Evolutionary conservation across 2,113 vertebrate genomes (phyloP).

Genomic region (Heloderma charlesbogerti): DNA sequence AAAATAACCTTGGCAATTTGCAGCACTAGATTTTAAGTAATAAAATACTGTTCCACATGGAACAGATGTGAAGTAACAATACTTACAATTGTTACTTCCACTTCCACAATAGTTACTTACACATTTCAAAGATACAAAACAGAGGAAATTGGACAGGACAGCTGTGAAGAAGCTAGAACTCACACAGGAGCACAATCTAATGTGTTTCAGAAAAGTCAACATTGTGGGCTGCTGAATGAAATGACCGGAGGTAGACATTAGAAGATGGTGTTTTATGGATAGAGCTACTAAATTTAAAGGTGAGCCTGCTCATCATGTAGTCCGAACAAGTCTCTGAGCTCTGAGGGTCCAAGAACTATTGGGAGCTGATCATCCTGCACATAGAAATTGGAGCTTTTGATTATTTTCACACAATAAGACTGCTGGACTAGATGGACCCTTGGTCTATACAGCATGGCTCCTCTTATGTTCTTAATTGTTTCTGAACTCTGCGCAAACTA

Average conservation of each 20-base stretch:
- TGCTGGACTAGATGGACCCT: too few species aligned
- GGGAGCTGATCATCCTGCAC: neutral
- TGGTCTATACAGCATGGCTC: too few species aligned
- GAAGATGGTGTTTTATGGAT: neutral
- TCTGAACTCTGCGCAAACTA: neutral
- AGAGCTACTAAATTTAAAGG: neutral
- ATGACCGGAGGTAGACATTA: too few species aligned
- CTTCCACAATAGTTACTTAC: neutral
- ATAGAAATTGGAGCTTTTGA: neutral
- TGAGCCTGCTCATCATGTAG: neutral
- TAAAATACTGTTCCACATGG: too few species aligned
- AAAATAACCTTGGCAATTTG: neutral
- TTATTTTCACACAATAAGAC: slow-evolving; percentile 22
- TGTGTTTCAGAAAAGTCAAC: neutral
- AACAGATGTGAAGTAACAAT: neutral
- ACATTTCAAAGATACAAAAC: neutral
- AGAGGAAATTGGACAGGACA: neutral
- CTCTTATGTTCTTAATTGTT: too few species aligned
- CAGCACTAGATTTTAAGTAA: neutral
- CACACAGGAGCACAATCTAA: neutral
- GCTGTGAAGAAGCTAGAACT: neutral
- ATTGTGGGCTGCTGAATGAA: neutral
- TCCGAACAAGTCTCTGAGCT: neutral
- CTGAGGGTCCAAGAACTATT: neutral
- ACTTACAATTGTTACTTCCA: neutral